A percentile compares a stretch with the other conserved stretches of the same genome.
Conservation (phyloP, 2,888 invertebrate genomes). For the Palloptera scutellata region DNA sequence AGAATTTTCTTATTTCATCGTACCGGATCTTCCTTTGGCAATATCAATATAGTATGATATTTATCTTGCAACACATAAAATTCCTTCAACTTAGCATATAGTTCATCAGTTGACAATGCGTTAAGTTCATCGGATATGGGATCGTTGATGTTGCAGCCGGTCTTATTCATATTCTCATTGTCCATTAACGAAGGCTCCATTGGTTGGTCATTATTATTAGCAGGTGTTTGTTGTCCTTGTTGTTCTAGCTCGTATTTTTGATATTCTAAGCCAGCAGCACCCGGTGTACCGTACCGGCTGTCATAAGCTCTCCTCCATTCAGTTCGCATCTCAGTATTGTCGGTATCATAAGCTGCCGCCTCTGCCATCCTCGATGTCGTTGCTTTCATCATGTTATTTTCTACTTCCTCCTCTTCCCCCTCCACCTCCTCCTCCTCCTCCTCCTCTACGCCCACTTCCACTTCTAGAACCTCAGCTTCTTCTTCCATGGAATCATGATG, state of each 20-base stretch:
- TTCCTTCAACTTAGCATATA: conserved; percentile 72
- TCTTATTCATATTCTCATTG: conserved; percentile 48
- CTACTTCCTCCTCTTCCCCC: conserved; percentile 21
- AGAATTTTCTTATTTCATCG: conserved; percentile 40
- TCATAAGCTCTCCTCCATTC: conserved; percentile 63
- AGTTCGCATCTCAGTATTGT: conserved; percentile 60
- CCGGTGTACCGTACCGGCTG: conserved; percentile 72
- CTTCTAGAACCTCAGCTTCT: no score
- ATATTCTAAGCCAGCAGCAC: conserved; percentile 67
- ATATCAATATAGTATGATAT: conserved; percentile 74
- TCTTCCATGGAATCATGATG: no score
- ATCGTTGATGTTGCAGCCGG: conserved; percentile 41
- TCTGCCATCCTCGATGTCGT: conserved; percentile 35
- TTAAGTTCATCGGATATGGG: conserved; percentile 48
- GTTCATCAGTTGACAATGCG: conserved; percentile 59
- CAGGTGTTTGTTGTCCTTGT: conserved; percentile 46
- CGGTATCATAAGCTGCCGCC: conserved; percentile 46
- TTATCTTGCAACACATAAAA: conserved; percentile 74
- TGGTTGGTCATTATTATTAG: conserved; percentile 49
- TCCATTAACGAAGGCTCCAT: conserved; percentile 52
- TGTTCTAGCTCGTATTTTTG: conserved; percentile 59
- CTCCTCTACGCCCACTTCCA: conserved; percentile 24
- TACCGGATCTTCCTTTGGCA: conserved; percentile 70
- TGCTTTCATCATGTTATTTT: conserved; percentile 40
- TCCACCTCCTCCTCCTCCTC: conserved; percentile 12